Evolutionary conservation across 1,140 invertebrate genomes (phyloP).

Genomic region (Elymnias hypermnestra): DNA sequence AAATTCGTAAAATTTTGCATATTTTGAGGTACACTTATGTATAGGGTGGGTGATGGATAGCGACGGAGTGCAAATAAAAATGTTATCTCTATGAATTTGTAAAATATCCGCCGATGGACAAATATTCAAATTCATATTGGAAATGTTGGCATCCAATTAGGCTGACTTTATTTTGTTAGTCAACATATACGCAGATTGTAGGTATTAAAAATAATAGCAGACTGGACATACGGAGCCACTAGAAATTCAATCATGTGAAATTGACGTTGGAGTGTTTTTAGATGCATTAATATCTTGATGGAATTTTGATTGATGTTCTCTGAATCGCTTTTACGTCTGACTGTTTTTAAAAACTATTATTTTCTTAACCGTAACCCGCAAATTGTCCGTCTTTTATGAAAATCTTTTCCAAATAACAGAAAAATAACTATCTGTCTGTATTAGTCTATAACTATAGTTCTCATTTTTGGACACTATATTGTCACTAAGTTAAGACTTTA

Average conservation of each 20-base stretch:
- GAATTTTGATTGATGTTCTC: background rate
- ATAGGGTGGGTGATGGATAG: background rate
- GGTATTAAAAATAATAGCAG: constrained; percentile 13
- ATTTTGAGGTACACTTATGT: background rate
- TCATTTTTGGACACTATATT: no score
- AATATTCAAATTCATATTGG: constrained; percentile 19
- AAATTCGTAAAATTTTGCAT: background rate
- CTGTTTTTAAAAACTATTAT: no score
- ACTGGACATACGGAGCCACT: background rate
- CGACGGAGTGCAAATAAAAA: constrained; percentile 12
- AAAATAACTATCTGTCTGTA: no score
- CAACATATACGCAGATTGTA: constrained; percentile 4
- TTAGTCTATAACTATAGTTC: no score
- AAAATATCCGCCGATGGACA: constrained; percentile 19
- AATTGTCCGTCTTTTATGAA: no score
- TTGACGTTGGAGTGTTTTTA: background rate
- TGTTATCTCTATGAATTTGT: constrained; percentile 18
- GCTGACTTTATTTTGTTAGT: constrained; percentile 18
- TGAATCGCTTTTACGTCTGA: no score
- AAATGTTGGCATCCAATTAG: constrained; percentile 16
- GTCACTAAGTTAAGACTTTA: no score
- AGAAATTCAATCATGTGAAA: constrained; percentile 13
- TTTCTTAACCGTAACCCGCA: no score
- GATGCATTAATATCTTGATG: background rate
- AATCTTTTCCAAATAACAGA: no score